phyloP scores from a whole-genome alignment of 1,140 invertebrate species.

The Bicyclus anynana region DNA sequence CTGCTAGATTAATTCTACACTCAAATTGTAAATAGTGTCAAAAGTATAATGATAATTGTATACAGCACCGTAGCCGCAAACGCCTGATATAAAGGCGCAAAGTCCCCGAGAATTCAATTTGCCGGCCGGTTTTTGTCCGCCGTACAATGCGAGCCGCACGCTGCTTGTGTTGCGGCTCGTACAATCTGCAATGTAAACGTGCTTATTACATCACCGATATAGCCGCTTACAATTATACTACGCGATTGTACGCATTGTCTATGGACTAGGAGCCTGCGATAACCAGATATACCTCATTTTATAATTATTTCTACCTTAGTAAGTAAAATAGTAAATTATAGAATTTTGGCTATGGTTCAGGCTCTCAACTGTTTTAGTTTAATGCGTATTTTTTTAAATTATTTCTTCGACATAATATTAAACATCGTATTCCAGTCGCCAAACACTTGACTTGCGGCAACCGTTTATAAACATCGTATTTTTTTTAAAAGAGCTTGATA shows the following conservation, averaged over 20 bases:
- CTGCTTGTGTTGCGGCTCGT: conserved; percentile 51
- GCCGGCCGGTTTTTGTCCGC: conserved; percentile 47
- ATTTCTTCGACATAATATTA: too few species aligned
- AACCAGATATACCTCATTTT: too few species aligned
- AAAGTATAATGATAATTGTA: not conserved
- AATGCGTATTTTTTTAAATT: too few species aligned
- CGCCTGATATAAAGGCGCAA: not conserved
- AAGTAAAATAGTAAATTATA: too few species aligned
- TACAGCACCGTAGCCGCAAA: not conserved
- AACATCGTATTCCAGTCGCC: too few species aligned
- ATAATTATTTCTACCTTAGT: too few species aligned
- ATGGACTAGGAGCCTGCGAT: too few species aligned
- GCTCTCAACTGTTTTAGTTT: too few species aligned
- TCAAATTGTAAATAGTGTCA: not conserved
- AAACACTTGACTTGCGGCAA: too few species aligned
- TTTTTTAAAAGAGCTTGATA: too few species aligned
- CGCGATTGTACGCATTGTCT: conserved; percentile 22
- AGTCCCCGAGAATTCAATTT: conserved; percentile 48
- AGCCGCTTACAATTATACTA: conserved; percentile 34
- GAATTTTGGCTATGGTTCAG: too few species aligned
- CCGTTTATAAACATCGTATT: too few species aligned
- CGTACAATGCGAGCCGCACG: conserved; percentile 38
- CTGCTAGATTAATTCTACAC: not conserved
- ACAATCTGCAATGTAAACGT: conserved; percentile 67
- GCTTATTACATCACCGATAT: conserved; percentile 57